Evolutionary conservation across 2,797 vertebrate species (phyloP).

Genomic region (Sebastes steindachneri): DNA sequence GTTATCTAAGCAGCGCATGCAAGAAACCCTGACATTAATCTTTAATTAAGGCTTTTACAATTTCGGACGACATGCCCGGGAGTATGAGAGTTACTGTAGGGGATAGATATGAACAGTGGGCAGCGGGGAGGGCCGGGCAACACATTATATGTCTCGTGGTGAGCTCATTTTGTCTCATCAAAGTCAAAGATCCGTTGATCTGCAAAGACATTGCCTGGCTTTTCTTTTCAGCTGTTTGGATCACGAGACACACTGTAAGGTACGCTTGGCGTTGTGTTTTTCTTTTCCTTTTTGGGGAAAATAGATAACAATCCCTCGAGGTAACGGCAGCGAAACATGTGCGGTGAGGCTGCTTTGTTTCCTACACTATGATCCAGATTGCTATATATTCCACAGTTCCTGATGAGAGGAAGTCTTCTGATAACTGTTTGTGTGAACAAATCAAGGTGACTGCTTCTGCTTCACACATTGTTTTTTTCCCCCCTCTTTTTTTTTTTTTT

Average conservation of each 20-base stretch:
- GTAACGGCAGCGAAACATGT: background rate
- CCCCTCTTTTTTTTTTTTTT: fast-evolving
- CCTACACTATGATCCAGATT: background rate
- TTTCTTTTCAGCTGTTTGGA: constrained; percentile 33
- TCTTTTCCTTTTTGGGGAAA: background rate
- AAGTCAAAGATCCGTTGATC: constrained; percentile 55
- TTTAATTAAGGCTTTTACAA: constrained; percentile 83
- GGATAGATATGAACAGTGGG: constrained; percentile 49
- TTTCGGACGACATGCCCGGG: constrained; percentile 56
- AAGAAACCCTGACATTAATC: constrained; percentile 78
- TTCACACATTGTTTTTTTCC: background rate
- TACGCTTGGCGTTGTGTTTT: background rate
- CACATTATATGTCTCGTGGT: constrained; percentile 29
- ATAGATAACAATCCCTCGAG: constrained; percentile 16
- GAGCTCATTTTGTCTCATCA: constrained; percentile 70
- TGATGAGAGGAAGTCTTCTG: background rate
- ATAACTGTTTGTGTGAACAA: background rate
- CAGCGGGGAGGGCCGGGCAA: constrained; percentile 19
- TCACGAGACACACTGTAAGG: constrained; percentile 13
- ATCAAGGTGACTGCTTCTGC: constrained; percentile 28
- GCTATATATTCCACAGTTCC: background rate
- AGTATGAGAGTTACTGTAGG: constrained; percentile 54
- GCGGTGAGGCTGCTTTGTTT: background rate
- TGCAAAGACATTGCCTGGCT: constrained; percentile 10
- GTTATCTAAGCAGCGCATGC: constrained; percentile 71